A percentile compares a stretch with the other conserved stretches of the same genome.
Conservation (phyloP, 2,888 invertebrate genomes). For the Coecobrya sp. region DNA sequence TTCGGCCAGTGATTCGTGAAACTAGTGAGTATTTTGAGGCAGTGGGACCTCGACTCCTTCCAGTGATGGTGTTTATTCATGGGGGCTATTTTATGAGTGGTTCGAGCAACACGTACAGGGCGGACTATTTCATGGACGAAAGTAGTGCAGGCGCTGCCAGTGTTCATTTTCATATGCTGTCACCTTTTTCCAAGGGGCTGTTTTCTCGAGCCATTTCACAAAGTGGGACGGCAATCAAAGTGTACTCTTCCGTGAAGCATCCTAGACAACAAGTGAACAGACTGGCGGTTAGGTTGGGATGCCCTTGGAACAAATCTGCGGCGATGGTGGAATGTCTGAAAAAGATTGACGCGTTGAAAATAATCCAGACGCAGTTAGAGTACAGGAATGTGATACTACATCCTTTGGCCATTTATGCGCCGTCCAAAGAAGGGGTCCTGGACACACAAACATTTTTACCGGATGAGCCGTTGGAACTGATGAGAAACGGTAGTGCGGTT, state of each 20-base stretch:
- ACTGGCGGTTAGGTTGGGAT: constrained; percentile 74
- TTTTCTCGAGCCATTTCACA: constrained; percentile 81
- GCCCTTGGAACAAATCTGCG: constrained; percentile 75
- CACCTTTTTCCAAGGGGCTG: constrained; percentile 72
- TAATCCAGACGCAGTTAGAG: constrained; percentile 81
- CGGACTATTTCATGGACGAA: constrained; percentile 82
- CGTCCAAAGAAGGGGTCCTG: constrained; percentile 78
- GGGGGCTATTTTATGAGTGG: constrained; percentile 82
- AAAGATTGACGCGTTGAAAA: constrained; percentile 67
- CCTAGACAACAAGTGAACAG: constrained; percentile 79
- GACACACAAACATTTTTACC: constrained; percentile 81
- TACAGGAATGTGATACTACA: constrained; percentile 78
- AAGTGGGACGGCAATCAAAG: constrained; percentile 81
- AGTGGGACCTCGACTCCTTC: constrained; percentile 69
- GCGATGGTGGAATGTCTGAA: constrained; percentile 80
- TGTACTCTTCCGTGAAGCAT: constrained; percentile 74
- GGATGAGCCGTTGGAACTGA: constrained; percentile 80
- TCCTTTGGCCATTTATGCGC: constrained; percentile 83
- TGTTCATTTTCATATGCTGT: constrained; percentile 81
- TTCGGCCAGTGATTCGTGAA: constrained; percentile 77
- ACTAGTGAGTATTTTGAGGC: constrained; percentile 74
- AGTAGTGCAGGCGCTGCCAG: constrained; percentile 74
- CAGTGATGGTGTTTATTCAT: constrained; percentile 82
- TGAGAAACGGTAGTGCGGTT: constrained; percentile 76
- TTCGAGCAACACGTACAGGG: constrained; percentile 70